phyloP scores from a whole-genome alignment of 2,113 vertebrate genomes.

The Solea solea region DNA sequence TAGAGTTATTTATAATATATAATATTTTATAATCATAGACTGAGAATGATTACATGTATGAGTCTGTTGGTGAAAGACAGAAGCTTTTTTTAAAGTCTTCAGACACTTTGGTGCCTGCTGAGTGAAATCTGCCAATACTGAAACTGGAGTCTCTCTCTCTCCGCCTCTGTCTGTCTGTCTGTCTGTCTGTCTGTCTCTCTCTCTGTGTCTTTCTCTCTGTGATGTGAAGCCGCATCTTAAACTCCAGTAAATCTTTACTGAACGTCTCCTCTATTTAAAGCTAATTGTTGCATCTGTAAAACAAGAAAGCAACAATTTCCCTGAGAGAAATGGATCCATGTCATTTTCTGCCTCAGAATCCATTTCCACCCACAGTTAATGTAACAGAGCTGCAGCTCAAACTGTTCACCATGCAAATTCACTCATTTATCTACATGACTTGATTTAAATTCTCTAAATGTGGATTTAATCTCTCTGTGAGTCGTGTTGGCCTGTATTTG shows the following conservation, averaged over 20 bases:
- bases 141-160: conserved; percentile 67
- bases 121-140: conserved; percentile 79
- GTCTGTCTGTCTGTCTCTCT: not conserved
- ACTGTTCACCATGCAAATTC: not conserved
- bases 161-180: not conserved
- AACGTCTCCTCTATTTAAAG: too few relatives aligned
- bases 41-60: conserved; percentile 46
- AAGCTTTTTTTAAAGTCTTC: conserved; percentile 81
- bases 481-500: not conserved
- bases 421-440: not conserved
- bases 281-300: not conserved
- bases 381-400: not conserved
- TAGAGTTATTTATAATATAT: too few relatives aligned
- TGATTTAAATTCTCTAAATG: not conserved
- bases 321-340: not conserved
- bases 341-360: not conserved
- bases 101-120: conserved; percentile 87
- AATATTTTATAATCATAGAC: too few relatives aligned
- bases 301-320: conserved; percentile 12
- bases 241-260: too few relatives aligned
- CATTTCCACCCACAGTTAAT: not conserved
- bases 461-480: not conserved
- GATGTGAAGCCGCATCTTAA: too few relatives aligned
- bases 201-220: not conserved
- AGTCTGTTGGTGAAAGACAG: conserved; percentile 70